Percentiles rank a stretch among this genome's conserved stretches.
phyloP scores from a whole-genome alignment of 2,113 vertebrate genomes.

The Coryphaenoides rupestris region DNA sequence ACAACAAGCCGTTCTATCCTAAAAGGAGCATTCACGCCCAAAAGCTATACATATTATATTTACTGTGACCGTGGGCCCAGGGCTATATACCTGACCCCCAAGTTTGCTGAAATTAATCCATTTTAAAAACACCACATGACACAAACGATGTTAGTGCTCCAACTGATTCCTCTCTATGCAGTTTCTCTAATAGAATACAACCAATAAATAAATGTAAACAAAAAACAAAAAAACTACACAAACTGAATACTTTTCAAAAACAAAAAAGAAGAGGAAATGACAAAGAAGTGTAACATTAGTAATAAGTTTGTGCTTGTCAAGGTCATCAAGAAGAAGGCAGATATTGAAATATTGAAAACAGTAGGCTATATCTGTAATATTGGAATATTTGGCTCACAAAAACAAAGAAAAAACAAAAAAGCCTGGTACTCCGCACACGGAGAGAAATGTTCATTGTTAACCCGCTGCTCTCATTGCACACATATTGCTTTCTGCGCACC shows the following conservation, averaged over 20 bases:
- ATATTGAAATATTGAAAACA: constrained; percentile 74
- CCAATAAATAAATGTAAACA: constrained; percentile 65
- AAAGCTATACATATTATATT: constrained; percentile 69
- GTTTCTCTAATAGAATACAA: constrained; percentile 66
- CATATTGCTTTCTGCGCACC: constrained; percentile 76
- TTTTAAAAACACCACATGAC: constrained; percentile 42
- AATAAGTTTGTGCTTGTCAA: constrained; percentile 83
- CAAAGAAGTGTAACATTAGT: constrained; percentile 66
- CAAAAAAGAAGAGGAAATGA: constrained; percentile 67
- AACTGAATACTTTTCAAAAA: constrained; percentile 55
- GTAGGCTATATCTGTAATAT: constrained; percentile 69
- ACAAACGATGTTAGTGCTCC: constrained; percentile 66
- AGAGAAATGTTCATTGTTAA: constrained; percentile 63
- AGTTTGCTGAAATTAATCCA: constrained; percentile 52
- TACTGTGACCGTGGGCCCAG: constrained; percentile 61
- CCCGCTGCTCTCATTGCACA: constrained; percentile 70
- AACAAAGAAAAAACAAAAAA: constrained; percentile 72
- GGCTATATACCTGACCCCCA: constrained; percentile 53
- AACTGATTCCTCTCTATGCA: constrained; percentile 64
- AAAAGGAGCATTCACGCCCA: constrained; percentile 69
- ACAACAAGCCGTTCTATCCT: constrained; percentile 60
- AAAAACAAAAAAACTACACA: too few relatives aligned
- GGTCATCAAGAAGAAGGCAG: constrained; percentile 81
- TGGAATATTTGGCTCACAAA: constrained; percentile 78
- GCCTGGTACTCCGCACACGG: constrained; percentile 67